Evolutionary conservation across 2,888 invertebrate species (phyloP).

Genomic region (Rhorus exstirpatorius): DNA sequence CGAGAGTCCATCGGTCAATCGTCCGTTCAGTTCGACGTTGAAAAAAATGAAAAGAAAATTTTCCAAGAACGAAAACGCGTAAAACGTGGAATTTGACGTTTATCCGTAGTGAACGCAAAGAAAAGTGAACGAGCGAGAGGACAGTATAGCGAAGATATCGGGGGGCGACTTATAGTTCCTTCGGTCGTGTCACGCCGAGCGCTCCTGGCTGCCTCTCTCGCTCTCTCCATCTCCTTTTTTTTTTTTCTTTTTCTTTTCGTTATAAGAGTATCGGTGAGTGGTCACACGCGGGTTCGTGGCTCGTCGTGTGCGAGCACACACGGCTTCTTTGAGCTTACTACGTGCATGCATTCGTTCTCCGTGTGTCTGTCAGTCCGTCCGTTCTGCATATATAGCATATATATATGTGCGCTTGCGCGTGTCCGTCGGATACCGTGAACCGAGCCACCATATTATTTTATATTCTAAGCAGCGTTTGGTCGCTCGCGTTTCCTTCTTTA

Average conservation of each 20-base stretch:
- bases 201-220: constrained; percentile 33
- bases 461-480: constrained; percentile 75
- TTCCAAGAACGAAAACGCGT: constrained; percentile 1
- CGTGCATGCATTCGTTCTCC: constrained; percentile 59
- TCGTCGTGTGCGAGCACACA: constrained; percentile 44
- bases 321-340: constrained; percentile 53
- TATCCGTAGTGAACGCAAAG: constrained; percentile 17
- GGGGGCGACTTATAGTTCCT: constrained; percentile 48
- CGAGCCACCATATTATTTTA: constrained; percentile 82
- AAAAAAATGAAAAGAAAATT: constrained; percentile 14
- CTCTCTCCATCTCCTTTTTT: no score
- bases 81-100: constrained; percentile 31
- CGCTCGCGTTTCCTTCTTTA: constrained; percentile 17
- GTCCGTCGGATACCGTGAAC: constrained; percentile 77
- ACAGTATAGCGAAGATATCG: constrained; percentile 52
- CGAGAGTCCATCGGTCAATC: constrained; percentile 64
- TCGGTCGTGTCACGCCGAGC: constrained; percentile 64
- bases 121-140: constrained; percentile 35
- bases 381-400: constrained; percentile 1
- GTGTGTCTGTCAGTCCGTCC: constrained; percentile 55
- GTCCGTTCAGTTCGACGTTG: constrained; percentile 19
- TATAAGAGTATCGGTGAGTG: constrained; percentile 50
- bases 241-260: constrained; percentile 2
- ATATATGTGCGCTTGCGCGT: constrained; percentile 68
- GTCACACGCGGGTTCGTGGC: constrained; percentile 49